Evolutionary conservation across 2,797 vertebrate genomes (phyloP).

Genomic region (Sylvilagus floridanus): DNA sequence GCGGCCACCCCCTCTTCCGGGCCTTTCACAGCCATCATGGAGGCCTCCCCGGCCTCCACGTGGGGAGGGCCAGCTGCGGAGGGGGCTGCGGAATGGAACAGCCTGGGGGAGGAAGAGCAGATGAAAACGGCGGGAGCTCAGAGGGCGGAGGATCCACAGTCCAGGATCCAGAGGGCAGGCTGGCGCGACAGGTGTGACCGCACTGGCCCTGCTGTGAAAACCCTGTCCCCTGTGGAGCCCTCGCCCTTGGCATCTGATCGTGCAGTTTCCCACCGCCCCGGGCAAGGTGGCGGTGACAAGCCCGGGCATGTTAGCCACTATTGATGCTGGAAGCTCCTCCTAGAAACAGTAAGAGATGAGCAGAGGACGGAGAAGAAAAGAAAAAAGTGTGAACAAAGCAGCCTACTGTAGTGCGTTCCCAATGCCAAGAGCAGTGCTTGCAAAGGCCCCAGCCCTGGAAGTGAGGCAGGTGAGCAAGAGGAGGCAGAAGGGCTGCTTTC

Average conservation of each 20-base stretch:
- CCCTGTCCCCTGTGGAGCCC: neutral
- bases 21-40: conserved; percentile 85
- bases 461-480: neutral
- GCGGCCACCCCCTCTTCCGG: conserved; percentile 86
- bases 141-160: conserved; percentile 76
- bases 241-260: neutral
- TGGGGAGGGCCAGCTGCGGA: conserved; percentile 76
- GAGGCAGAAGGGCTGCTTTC: neutral
- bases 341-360: conserved; percentile 30
- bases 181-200: conserved; percentile 85
- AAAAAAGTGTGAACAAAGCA: neutral
- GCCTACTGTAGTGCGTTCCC: neutral
- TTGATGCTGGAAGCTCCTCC: neutral
- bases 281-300: neutral
- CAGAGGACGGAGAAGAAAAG: neutral
- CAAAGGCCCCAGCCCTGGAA: conserved; percentile 6
- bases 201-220: conserved; percentile 75
- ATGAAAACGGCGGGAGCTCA: conserved; percentile 81
- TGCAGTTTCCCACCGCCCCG: neutral
- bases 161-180: conserved; percentile 78
- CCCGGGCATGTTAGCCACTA: neutral
- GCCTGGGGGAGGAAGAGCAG: conserved; percentile 83
- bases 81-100: conserved; percentile 84
- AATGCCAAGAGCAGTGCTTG: conserved; percentile 35
- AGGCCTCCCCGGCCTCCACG: conserved; percentile 68